Conservation (phyloP, 1,140 invertebrate genomes). For the Listronotus bonariensis region DNA sequence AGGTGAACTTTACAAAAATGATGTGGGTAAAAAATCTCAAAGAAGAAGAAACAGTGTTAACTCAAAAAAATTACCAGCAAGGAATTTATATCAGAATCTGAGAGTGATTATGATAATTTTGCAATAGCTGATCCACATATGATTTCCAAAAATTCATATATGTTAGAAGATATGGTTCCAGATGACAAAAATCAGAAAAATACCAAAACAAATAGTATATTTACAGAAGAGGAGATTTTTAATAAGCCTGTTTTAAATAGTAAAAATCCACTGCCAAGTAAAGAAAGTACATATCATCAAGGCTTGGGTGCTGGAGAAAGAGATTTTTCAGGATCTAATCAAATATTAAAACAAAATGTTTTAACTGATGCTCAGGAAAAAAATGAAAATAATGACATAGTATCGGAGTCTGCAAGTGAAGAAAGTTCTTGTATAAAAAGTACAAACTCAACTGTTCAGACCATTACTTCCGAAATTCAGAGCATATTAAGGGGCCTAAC, state of each 20-base stretch:
- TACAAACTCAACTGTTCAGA: neutral
- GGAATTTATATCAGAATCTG: conserved; percentile 10
- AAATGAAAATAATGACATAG: neutral
- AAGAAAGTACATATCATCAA: neutral
- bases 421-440: neutral
- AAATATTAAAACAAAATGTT: neutral
- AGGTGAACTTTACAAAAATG: neutral
- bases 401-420: neutral
- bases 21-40: neutral
- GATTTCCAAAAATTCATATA: too few species aligned
- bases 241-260: neutral
- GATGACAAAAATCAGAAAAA: neutral
- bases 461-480: neutral
- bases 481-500: neutral
- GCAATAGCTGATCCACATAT: too few species aligned
- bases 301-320: too few species aligned
- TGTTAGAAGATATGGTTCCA: too few species aligned
- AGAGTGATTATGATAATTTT: neutral
- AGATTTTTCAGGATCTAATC: too few species aligned
- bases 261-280: neutral
- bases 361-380: neutral
- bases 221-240: neutral
- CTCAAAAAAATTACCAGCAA: neutral
- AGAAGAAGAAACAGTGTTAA: neutral
- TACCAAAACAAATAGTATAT: neutral